Conservation (phyloP, 1,140 invertebrate genomes). For the Caerostris darwini region DNA sequence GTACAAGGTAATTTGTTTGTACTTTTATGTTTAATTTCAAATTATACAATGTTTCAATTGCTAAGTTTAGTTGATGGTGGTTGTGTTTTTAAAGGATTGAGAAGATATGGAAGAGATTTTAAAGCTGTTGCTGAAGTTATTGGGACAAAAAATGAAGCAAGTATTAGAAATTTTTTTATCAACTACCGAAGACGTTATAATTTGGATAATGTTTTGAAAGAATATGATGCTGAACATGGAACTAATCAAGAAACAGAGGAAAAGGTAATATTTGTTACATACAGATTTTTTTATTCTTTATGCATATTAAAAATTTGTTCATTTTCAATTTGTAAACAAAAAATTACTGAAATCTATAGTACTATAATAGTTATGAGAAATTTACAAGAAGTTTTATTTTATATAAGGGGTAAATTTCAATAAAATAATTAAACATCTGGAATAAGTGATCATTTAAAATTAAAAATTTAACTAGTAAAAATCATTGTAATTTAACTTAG, state of each 20-base stretch:
- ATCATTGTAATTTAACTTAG: too few species aligned
- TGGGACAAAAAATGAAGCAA: constrained; percentile 96
- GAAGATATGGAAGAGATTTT: constrained; percentile 97
- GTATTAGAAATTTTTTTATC: constrained; percentile 94
- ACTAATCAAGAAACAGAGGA: constrained; percentile 75
- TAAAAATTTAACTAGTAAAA: too few species aligned
- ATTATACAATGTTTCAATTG: not conserved
- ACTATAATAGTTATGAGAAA: too few species aligned
- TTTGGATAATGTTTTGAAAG: constrained; percentile 92
- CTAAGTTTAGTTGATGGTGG: not conserved
- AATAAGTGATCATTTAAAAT: too few species aligned
- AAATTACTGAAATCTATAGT: too few species aligned
- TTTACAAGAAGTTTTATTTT: too few species aligned
- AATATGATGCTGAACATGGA: constrained; percentile 92
- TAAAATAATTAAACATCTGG: too few species aligned
- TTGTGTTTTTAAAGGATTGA: constrained; percentile 84
- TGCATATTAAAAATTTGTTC: not conserved
- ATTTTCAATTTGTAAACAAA: too few species aligned
- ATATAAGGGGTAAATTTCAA: too few species aligned
- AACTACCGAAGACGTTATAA: constrained; percentile 95
- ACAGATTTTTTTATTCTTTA: not conserved
- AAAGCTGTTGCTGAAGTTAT: constrained; percentile 96
- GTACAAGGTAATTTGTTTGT: constrained; percentile 88
- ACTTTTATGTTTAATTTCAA: not conserved
- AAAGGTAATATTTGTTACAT: constrained; percentile 40